Percentiles rank a stretch among this genome's conserved stretches.
Conservation (phyloP, 2,113 vertebrate genomes). For the Gopherus flavomarginatus region DNA sequence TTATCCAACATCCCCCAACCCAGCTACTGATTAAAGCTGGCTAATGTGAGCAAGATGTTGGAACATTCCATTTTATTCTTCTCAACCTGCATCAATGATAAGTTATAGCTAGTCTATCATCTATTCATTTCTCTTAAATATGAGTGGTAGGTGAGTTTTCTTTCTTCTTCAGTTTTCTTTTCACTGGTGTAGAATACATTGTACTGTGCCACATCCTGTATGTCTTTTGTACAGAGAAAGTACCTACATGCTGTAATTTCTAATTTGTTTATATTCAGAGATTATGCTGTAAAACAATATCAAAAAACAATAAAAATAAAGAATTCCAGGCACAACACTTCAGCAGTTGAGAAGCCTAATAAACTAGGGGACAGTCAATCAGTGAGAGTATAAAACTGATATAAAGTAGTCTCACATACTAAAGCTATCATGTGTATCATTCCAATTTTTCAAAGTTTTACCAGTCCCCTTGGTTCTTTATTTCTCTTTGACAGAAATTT, state of each 20-base stretch:
- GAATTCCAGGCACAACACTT: not conserved
- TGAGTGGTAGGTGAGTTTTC: not conserved
- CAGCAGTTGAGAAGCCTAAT: conserved; percentile 28
- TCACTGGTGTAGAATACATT: not conserved
- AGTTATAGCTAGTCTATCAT: not conserved
- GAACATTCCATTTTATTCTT: not conserved
- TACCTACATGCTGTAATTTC: not conserved
- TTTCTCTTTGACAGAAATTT: conserved; percentile 52
- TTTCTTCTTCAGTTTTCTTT: not conserved
- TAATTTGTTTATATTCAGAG: conserved; percentile 8
- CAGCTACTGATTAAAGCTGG: not conserved
- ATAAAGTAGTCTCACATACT: conserved; percentile 11
- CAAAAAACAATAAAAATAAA: not conserved
- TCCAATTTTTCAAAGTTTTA: conserved; percentile 60
- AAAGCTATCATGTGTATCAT: conserved; percentile 26
- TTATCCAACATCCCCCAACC: not conserved
- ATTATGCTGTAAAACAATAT: not conserved
- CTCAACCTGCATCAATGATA: not conserved
- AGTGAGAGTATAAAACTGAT: conserved; percentile 45
- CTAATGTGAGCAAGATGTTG: not conserved
- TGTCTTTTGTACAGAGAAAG: not conserved
- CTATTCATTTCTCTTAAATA: not conserved
- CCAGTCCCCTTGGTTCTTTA: conserved; percentile 41
- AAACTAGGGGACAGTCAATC: conserved; percentile 16
- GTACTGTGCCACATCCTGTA: not conserved